These are phyloP conservation scores for Psittacula echo DNA, from an alignment of 2,797 vertebrate species.

Conservation along the genomic window DNA sequence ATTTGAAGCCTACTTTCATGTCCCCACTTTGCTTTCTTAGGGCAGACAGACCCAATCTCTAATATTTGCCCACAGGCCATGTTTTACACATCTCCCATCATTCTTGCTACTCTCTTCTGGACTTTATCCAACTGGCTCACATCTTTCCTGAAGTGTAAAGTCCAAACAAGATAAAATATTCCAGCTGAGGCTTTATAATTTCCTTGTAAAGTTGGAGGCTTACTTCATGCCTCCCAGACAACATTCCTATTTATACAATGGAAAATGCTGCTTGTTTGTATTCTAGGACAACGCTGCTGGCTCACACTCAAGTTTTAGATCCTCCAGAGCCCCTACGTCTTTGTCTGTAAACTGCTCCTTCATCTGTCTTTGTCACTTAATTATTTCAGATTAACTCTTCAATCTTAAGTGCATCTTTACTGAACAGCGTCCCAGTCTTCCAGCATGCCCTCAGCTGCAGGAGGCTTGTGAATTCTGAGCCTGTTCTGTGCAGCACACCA, in stretches of 20 bases:
- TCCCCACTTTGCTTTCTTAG: neutral
- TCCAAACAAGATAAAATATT: constrained; percentile 58
- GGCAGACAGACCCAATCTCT: neutral
- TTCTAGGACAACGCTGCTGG: constrained; percentile 25
- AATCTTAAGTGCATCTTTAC: neutral
- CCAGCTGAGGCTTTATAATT: constrained; percentile 45
- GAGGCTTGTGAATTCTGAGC: neutral
- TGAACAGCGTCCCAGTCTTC: neutral
- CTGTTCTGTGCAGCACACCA: neutral
- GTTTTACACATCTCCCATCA: neutral
- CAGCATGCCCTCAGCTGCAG: neutral
- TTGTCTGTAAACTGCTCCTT: constrained; percentile 23
- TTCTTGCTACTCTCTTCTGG: constrained; percentile 3
- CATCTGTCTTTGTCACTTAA: constrained; percentile 22
- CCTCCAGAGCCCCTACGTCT: neutral
- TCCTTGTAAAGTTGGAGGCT: constrained; percentile 38
- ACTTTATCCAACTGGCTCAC: constrained; percentile 7
- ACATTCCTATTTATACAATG: constrained; percentile 14
- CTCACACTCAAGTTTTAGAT: neutral
- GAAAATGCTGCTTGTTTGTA: constrained; percentile 47
- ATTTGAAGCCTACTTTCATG: neutral
- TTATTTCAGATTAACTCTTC: constrained; percentile 3
- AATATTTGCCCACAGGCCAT: neutral
- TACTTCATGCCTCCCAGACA: constrained; percentile 33
- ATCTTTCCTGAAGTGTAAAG: constrained; percentile 3